Evolutionary conservation across 2,888 invertebrate genomes (phyloP).

Genomic region (Brachyopa scutellaris): DNA sequence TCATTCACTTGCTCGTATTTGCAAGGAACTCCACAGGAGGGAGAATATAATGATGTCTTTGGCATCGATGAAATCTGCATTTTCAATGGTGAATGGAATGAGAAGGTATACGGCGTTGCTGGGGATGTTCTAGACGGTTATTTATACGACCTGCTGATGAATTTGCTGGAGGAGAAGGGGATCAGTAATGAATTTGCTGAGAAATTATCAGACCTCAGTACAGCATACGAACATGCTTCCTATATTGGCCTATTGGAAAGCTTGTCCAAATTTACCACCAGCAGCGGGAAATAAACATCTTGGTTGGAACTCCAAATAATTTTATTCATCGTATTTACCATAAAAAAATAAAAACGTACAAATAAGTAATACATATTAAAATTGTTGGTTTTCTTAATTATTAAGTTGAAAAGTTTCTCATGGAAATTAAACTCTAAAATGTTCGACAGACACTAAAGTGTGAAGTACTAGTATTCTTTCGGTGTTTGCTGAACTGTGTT

Average conservation of each 20-base stretch:
- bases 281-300: slow-evolving; percentile 80
- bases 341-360: slow-evolving; percentile 63
- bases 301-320: not conserved
- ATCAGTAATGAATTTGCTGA: slow-evolving; percentile 95
- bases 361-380: slow-evolving; percentile 44
- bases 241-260: slow-evolving; percentile 93
- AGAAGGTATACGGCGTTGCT: slow-evolving; percentile 93
- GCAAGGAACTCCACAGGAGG: slow-evolving; percentile 85
- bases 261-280: slow-evolving; percentile 91
- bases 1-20: slow-evolving; percentile 93
- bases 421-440: no score
- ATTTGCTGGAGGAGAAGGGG: slow-evolving; percentile 97
- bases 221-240: slow-evolving; percentile 94
- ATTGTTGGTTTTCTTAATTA: no score
- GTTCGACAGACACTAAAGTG: no score
- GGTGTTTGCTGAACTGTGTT: no score
- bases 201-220: slow-evolving; percentile 93
- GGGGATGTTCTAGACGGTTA: slow-evolving; percentile 98
- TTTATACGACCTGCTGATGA: slow-evolving; percentile 96
- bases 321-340: slow-evolving; percentile 55
- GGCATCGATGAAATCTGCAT: slow-evolving; percentile 96
- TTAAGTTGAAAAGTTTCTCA: no score
- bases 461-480: no score
- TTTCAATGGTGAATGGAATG: slow-evolving; percentile 93
- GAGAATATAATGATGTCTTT: slow-evolving; percentile 92